These are phyloP conservation scores for Dipus sagitta DNA, from an alignment of 2,797 vertebrate species.

Conservation along the genomic window DNA sequence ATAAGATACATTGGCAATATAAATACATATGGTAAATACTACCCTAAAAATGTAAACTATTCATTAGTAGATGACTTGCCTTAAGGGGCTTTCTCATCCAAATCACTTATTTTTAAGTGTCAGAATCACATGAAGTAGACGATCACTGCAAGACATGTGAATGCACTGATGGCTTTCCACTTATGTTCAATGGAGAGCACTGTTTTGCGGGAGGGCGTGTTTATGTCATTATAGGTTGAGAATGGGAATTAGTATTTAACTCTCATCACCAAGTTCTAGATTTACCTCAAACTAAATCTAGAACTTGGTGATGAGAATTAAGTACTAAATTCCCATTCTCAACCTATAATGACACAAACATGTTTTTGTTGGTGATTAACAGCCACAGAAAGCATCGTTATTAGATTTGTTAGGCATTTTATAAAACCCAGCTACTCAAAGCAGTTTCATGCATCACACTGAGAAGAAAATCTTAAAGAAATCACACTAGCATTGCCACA, in stretches of 20 bases:
- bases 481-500: not conserved
- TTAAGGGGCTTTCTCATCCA: not conserved
- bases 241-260: not conserved
- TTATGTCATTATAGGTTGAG: not conserved
- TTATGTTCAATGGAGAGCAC: not conserved
- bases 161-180: not conserved
- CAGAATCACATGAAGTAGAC: not conserved
- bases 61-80: not conserved
- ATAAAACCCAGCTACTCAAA: not conserved
- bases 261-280: not conserved
- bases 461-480: slow-evolving; percentile 34
- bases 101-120: slow-evolving; percentile 7
- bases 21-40: not conserved
- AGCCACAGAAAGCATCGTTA: slow-evolving; percentile 16
- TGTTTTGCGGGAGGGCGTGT: not conserved
- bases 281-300: slow-evolving; percentile 25
- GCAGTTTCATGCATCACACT: not conserved
- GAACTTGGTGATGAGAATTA: not conserved
- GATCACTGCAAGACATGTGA: not conserved
- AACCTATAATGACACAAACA: not conserved
- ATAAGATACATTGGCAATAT: not conserved
- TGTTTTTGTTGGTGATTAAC: not conserved
- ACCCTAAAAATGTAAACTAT: not conserved
- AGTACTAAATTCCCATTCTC: not conserved
- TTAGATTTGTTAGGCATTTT: not conserved